Conservation (phyloP, 1,140 invertebrate species). For the Drosophila bocki region DNA sequence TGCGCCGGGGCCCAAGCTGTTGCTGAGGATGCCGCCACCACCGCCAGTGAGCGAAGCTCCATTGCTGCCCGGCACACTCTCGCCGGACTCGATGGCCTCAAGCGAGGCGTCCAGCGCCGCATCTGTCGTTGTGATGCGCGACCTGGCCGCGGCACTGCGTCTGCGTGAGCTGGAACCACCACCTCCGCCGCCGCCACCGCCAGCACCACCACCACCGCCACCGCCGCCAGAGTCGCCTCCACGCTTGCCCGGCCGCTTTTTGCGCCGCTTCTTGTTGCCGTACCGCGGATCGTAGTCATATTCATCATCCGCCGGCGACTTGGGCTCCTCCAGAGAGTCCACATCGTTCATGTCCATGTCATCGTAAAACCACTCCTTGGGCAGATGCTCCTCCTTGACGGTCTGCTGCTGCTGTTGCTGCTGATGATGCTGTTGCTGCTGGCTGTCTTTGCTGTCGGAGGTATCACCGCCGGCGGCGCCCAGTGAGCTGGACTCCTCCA, state of each 20-base stretch:
- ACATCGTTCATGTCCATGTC: constrained; percentile 96
- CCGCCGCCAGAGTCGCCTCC: constrained; percentile 38
- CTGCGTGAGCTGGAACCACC: constrained; percentile 49
- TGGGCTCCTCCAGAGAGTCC: constrained; percentile 95
- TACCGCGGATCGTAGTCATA: constrained; percentile 94
- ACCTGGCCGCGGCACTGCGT: constrained; percentile 59
- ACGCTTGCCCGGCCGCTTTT: constrained; percentile 73
- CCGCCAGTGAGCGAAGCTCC: constrained; percentile 5
- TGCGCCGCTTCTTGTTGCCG: constrained; percentile 81
- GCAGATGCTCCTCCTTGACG: constrained; percentile 68
- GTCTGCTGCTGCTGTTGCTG: constrained; percentile 53
- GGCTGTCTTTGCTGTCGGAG: constrained; percentile 84
- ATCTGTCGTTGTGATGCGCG: constrained; percentile 67
- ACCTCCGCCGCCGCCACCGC: constrained; percentile 10
- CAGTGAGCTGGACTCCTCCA: constrained; percentile 81
- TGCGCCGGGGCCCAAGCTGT: constrained; percentile 20
- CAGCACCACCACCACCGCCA: constrained; percentile 26
- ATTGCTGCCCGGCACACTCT: constrained; percentile 51
- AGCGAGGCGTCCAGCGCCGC: constrained; percentile 72
- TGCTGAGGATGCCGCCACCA: constrained; percentile 32
- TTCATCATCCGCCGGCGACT: constrained; percentile 96
- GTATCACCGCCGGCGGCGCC: constrained; percentile 83
- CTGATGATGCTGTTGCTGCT: constrained; percentile 68
- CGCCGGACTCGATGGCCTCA: constrained; percentile 71
- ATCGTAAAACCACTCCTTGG: constrained; percentile 94